Conservation (phyloP, 2,888 invertebrate genomes). For the Pegoplata infirma region DNA sequence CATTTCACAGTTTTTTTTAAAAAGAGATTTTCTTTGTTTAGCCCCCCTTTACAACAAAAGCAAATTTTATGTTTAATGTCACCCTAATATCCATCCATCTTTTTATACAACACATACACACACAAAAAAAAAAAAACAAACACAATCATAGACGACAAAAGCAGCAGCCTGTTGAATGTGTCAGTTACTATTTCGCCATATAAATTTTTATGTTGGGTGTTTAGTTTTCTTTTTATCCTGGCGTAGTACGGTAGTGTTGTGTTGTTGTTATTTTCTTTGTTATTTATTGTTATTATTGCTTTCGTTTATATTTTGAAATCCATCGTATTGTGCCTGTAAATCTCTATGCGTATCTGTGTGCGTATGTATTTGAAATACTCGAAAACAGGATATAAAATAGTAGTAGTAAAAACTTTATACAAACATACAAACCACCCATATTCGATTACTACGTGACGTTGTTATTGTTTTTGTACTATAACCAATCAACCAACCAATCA, state of each 20-base stretch:
- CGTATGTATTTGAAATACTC: conserved; percentile 7
- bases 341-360: conserved; percentile 1
- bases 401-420: too few relatives aligned
- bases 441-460: too few relatives aligned
- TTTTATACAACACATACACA: conserved; percentile 2
- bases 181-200: neutral
- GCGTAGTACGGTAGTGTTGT: conserved; percentile 55
- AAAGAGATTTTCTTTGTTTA: too few relatives aligned
- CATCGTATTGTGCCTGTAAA: neutral
- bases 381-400: conserved; percentile 2
- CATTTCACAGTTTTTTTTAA: too few relatives aligned
- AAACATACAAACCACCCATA: neutral
- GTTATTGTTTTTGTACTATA: too few relatives aligned
- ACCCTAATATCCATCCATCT: too few relatives aligned
- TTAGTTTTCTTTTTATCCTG: conserved; percentile 59
- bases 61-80: too few relatives aligned
- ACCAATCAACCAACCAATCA: neutral
- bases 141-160: conserved; percentile 4
- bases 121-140: neutral
- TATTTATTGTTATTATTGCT: conserved; percentile 10
- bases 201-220: neutral
- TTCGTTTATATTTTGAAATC: neutral
- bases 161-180: neutral
- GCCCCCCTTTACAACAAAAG: too few relatives aligned
- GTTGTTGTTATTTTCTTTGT: conserved; percentile 41